phyloP scores from a whole-genome alignment of 2,797 vertebrate genomes.

The Bradypodion ventrale region DNA sequence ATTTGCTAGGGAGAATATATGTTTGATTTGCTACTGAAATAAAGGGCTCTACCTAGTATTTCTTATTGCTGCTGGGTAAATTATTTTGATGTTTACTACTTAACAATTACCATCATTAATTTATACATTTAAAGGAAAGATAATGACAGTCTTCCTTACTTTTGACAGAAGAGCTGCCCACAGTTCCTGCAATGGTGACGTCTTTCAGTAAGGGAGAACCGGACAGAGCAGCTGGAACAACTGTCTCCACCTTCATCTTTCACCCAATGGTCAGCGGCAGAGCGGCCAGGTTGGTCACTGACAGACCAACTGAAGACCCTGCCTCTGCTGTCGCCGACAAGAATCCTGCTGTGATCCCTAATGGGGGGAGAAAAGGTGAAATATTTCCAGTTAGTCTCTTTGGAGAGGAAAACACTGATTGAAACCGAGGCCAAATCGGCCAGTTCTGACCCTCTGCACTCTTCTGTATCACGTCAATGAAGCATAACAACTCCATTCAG shows the following conservation, averaged over 20 bases:
- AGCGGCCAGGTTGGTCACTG: constrained; percentile 95
- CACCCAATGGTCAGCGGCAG: constrained; percentile 97
- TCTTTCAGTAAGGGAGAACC: constrained; percentile 95
- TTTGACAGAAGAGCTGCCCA: constrained; percentile 98
- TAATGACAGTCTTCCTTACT: constrained; percentile 82
- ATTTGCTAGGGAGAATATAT: neutral
- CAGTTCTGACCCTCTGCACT: neutral
- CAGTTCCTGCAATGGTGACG: constrained; percentile 98
- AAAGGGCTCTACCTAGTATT: neutral
- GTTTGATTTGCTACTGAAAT: neutral
- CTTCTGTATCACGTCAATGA: neutral
- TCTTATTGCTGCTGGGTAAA: neutral
- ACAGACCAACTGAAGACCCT: constrained; percentile 98
- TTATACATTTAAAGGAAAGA: neutral
- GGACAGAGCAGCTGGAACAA: constrained; percentile 90
- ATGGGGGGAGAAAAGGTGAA: neutral
- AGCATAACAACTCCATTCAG: neutral
- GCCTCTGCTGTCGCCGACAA: constrained; percentile 92
- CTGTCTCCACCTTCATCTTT: constrained; percentile 97
- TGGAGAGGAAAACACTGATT: neutral
- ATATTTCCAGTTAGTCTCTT: neutral
- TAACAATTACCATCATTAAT: neutral
- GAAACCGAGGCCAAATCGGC: neutral
- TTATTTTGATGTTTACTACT: neutral
- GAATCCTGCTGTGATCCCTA: constrained; percentile 97